These are phyloP conservation scores for Thunnus albacares DNA, from an alignment of 2,797 vertebrate species.

Conservation along the genomic window DNA sequence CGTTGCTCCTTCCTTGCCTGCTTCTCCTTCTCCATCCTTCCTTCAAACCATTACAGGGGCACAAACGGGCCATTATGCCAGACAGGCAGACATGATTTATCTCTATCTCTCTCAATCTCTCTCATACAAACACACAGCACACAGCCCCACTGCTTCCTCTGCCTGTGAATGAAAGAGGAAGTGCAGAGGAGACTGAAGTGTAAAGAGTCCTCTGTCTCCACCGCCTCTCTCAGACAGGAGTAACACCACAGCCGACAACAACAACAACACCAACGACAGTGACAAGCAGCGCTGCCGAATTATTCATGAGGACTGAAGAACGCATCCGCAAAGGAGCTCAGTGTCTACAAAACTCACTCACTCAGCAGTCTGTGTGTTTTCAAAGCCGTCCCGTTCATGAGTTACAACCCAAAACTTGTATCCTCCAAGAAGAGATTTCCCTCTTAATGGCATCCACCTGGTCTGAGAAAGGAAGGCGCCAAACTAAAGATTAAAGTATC, in stretches of 20 bases:
- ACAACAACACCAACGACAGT: slow-evolving; percentile 76
- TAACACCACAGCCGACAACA: slow-evolving; percentile 74
- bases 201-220: slow-evolving; percentile 81
- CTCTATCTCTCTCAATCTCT: slow-evolving; percentile 51
- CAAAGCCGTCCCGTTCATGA: slow-evolving; percentile 75
- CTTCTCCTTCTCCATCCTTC: slow-evolving; percentile 36
- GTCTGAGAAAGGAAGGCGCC: slow-evolving; percentile 63
- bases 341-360: slow-evolving; percentile 73
- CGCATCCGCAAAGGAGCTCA: slow-evolving; percentile 75
- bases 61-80: slow-evolving; percentile 76
- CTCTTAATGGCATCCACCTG: slow-evolving; percentile 81
- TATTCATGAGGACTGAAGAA: slow-evolving; percentile 79
- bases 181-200: slow-evolving; percentile 73
- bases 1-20: slow-evolving; percentile 28
- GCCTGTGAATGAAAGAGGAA: slow-evolving; percentile 78
- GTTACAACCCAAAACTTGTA: slow-evolving; percentile 70
- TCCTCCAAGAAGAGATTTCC: slow-evolving; percentile 70
- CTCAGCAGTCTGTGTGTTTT: slow-evolving; percentile 65
- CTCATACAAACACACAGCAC: slow-evolving; percentile 45
- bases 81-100: slow-evolving; percentile 67
- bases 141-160: slow-evolving; percentile 67
- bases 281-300: slow-evolving; percentile 72
- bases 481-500: slow-evolving; percentile 52
- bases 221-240: slow-evolving; percentile 74
- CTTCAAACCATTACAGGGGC: slow-evolving; percentile 52